Conservation (phyloP, 92 coral and sea anemone species). For the Anthopleura xanthogrammica region DNA sequence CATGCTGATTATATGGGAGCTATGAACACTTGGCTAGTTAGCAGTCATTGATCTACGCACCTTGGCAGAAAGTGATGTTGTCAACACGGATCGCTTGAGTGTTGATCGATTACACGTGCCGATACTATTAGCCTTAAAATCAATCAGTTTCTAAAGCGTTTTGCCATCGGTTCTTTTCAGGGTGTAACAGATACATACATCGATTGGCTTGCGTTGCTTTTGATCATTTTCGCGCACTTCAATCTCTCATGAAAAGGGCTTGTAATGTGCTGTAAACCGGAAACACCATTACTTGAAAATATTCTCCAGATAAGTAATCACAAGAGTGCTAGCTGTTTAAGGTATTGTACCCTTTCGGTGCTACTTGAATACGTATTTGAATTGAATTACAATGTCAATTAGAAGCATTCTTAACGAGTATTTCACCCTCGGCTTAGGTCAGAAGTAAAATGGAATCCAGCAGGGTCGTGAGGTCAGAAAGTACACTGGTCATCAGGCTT, state of each 20-base stretch:
- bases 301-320: not conserved
- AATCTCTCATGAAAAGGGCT: not conserved
- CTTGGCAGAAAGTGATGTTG: not conserved
- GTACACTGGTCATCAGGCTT: not conserved
- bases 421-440: not conserved
- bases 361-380: not conserved
- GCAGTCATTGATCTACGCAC: not conserved
- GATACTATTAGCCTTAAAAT: not conserved
- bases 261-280: not conserved
- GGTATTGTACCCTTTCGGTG: not conserved
- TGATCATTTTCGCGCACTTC: not conserved
- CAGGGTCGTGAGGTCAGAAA: conserved; percentile 12
- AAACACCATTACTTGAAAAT: not conserved
- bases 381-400: not conserved
- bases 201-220: not conserved
- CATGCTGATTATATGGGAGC: not conserved
- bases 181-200: not conserved
- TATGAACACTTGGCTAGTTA: not conserved
- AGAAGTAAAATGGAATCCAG: conserved; percentile 29
- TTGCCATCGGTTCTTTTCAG: conserved; percentile 5
- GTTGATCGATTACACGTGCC: conserved; percentile 7
- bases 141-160: not conserved
- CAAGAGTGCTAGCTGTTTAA: not conserved
- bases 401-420: not conserved
- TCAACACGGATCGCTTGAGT: conserved; percentile 3